Percentiles rank a stretch among this genome's conserved stretches.
phyloP scores from a whole-genome alignment of 2,888 invertebrate genomes.

The Folsomia candida region DNA sequence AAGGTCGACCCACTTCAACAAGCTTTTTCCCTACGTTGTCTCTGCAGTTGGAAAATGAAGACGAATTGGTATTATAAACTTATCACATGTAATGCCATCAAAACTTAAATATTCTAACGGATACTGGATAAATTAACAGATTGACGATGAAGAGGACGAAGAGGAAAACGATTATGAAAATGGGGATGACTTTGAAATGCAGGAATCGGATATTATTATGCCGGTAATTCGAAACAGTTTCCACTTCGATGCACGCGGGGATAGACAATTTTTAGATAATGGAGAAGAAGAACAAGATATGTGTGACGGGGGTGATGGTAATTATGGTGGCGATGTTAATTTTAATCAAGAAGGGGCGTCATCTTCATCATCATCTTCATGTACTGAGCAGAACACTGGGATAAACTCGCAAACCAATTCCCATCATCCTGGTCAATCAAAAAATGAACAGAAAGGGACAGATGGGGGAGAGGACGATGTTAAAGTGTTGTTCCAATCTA shows the following conservation, averaged over 20 bases:
- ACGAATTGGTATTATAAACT: neutral
- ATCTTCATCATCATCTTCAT: neutral
- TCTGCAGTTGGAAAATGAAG: neutral
- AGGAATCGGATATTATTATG: no score
- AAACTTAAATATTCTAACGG: neutral
- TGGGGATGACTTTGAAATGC: neutral
- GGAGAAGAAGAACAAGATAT: neutral
- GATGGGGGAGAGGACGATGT: slow-evolving; percentile 14
- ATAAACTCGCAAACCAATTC: neutral
- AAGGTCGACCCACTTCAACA: slow-evolving; percentile 24
- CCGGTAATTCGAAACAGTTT: neutral
- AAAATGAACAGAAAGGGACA: neutral
- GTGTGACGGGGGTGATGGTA: no score
- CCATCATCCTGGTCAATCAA: no score
- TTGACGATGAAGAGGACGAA: no score
- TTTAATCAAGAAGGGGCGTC: neutral
- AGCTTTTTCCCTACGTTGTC: slow-evolving; percentile 24
- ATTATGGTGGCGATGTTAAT: neutral
- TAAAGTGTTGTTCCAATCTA: slow-evolving; percentile 1
- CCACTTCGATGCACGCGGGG: neutral
- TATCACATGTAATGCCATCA: neutral
- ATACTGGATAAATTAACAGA: neutral
- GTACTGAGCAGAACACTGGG: neutral
- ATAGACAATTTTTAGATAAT: neutral
- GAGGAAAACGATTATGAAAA: neutral